These are phyloP conservation scores for Danionella dracula DNA, from an alignment of 2,797 vertebrate species.

Conservation along the genomic window DNA sequence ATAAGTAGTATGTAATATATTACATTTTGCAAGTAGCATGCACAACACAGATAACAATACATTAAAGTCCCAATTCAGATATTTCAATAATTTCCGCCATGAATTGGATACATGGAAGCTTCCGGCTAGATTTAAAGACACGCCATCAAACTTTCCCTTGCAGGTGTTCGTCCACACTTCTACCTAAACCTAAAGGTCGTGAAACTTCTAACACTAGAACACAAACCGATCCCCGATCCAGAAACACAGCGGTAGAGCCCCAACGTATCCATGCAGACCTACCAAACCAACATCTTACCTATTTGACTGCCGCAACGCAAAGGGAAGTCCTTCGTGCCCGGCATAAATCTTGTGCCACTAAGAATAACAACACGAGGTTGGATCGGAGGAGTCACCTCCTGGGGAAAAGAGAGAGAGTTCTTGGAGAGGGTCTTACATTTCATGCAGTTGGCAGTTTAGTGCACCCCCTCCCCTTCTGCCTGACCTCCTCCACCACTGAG, in stretches of 20 bases:
- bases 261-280: not conserved
- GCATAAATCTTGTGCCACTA: constrained; percentile 39
- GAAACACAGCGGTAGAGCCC: not conserved
- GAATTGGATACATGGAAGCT: no score
- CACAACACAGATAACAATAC: no score
- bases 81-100: no score
- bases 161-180: not conserved
- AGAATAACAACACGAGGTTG: constrained; percentile 46
- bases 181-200: constrained; percentile 7
- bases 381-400: constrained; percentile 36
- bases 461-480: constrained; percentile 28
- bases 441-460: constrained; percentile 66
- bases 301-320: constrained; percentile 39
- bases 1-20: no score
- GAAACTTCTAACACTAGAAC: not conserved
- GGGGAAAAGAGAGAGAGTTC: not conserved
- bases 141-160: no score
- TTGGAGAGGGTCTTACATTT: constrained; percentile 64
- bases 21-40: no score
- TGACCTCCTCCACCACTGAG: constrained; percentile 20
- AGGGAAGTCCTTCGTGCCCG: constrained; percentile 20
- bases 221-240: not conserved
- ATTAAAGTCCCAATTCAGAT: no score
- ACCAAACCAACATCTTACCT: constrained; percentile 59
- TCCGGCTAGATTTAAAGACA: no score